phyloP scores from a whole-genome alignment of 2,113 vertebrate genomes.

The Lagopus muta region DNA sequence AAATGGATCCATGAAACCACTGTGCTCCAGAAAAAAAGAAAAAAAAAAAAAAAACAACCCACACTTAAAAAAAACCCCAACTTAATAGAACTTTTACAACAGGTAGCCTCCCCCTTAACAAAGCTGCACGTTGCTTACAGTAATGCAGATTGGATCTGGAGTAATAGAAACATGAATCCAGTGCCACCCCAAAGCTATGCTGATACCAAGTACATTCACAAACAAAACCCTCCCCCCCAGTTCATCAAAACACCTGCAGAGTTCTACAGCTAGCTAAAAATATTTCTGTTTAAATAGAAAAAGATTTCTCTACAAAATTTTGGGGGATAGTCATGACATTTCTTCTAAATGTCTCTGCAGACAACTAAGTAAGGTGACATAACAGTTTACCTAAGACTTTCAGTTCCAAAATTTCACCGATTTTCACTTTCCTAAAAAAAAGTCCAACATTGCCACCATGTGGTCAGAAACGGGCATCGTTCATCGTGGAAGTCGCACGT shows the following conservation, averaged over 20 bases:
- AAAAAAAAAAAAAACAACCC: background rate
- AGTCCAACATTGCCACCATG: conserved; percentile 72
- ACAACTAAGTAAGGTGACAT: background rate
- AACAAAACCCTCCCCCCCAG: background rate
- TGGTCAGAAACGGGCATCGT: background rate
- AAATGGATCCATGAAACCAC: conserved; percentile 38
- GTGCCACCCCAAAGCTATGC: background rate
- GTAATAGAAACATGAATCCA: background rate
- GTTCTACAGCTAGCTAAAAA: conserved; percentile 59
- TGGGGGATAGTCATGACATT: background rate
- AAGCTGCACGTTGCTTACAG: conserved; percentile 23
- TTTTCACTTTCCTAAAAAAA: background rate
- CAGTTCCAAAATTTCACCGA: background rate
- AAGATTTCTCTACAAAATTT: conserved; percentile 47
- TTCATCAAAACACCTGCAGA: background rate
- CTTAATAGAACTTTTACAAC: background rate
- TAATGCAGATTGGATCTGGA: background rate
- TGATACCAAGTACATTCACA: conserved; percentile 1
- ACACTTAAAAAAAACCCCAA: background rate
- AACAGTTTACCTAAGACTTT: background rate
- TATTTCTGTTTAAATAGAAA: conserved; percentile 65
- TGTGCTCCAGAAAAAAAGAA: background rate
- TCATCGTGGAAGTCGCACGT: background rate
- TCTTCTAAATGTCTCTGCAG: background rate
- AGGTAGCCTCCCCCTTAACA: background rate